phyloP scores from a whole-genome alignment of 2,888 invertebrate genomes.

The Schizaphis graminum region DNA sequence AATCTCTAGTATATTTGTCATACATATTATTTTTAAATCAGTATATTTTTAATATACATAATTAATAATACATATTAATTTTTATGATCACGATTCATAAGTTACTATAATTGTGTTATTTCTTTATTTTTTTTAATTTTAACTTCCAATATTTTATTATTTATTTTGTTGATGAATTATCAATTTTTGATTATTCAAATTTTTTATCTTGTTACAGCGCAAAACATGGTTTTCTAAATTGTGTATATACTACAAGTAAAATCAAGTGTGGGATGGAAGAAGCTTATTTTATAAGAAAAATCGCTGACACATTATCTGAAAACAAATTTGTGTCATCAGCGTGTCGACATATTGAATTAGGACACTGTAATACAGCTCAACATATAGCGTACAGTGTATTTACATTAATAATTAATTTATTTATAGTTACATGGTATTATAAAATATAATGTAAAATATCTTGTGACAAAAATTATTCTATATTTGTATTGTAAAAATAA shows the following conservation, averaged over 20 bases:
- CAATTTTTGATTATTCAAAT: neutral
- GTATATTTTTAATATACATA: neutral
- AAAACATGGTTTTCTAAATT: slow-evolving; percentile 70
- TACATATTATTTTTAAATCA: neutral
- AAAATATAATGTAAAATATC: slow-evolving; percentile 26
- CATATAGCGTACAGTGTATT: neutral
- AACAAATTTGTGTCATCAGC: slow-evolving; percentile 69
- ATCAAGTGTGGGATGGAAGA: slow-evolving; percentile 69
- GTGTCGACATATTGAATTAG: slow-evolving; percentile 67
- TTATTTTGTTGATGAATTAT: neutral
- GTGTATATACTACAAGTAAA: slow-evolving; percentile 69
- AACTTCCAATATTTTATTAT: neutral
- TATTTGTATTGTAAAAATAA: neutral
- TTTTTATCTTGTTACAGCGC: slow-evolving; percentile 68
- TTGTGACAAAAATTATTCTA: neutral
- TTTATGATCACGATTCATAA: neutral
- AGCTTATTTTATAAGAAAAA: slow-evolving; percentile 69
- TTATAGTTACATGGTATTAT: slow-evolving; percentile 34
- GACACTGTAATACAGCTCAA: slow-evolving; percentile 70
- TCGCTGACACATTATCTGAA: slow-evolving; percentile 70
- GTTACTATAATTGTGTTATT: neutral
- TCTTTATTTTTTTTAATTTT: neutral
- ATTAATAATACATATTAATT: neutral
- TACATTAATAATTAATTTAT: slow-evolving; percentile 2
- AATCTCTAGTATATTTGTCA: neutral